Evolutionary conservation across 2,888 invertebrate species (phyloP).

Genomic region (Eulithis prunata): DNA sequence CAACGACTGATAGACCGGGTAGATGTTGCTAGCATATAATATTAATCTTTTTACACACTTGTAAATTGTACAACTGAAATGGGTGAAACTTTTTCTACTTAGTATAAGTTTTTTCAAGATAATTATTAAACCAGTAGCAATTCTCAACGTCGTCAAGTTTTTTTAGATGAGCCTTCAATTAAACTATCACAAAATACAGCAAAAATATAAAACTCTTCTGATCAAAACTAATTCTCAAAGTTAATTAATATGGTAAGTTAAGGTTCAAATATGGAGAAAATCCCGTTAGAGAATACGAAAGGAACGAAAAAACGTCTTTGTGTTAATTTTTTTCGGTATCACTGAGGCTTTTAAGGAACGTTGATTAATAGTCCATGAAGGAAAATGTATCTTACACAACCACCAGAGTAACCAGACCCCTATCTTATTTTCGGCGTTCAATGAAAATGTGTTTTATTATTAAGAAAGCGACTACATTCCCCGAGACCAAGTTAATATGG

Average conservation of each 20-base stretch:
- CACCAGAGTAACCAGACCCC: slow-evolving; percentile 46
- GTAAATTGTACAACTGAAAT: too few relatives aligned
- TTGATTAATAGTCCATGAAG: slow-evolving; percentile 73
- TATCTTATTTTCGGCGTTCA: slow-evolving; percentile 35
- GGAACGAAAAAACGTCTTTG: slow-evolving; percentile 20
- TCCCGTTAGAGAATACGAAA: background rate
- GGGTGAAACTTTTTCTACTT: too few relatives aligned
- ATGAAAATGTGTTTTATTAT: slow-evolving; percentile 27
- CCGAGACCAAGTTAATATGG: slow-evolving; percentile 48
- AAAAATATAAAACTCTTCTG: too few relatives aligned
- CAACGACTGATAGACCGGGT: too few relatives aligned
- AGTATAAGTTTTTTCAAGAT: too few relatives aligned
- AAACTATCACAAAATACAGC: too few relatives aligned
- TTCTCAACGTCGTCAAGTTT: too few relatives aligned
- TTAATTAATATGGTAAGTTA: background rate
- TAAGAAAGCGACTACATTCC: slow-evolving; percentile 36
- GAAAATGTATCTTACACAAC: slow-evolving; percentile 62
- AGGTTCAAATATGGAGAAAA: background rate
- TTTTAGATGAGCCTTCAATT: too few relatives aligned
- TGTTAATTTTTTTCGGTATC: slow-evolving; percentile 68
- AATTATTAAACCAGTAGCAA: too few relatives aligned
- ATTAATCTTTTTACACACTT: too few relatives aligned
- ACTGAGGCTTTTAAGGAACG: slow-evolving; percentile 73
- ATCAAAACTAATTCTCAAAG: background rate
- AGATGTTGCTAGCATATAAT: too few relatives aligned